Percentiles rank a stretch among this genome's conserved stretches.
Evolutionary conservation across 2,113 vertebrate species (phyloP).

Genomic region (Raphicerus campestris): DNA sequence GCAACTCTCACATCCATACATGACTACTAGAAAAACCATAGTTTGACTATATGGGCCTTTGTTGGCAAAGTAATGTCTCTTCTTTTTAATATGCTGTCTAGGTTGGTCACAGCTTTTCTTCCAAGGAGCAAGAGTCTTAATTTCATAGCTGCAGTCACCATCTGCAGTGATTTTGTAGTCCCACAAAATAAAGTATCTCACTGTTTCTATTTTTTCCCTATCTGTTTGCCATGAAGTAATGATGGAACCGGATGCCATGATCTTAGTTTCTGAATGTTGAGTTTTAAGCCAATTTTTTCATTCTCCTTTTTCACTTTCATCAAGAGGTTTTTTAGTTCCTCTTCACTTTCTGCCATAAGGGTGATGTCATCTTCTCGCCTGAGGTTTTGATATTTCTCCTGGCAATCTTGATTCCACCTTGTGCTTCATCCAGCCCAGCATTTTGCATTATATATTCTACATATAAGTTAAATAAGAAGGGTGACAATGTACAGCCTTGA

Average conservation of each 20-base stretch:
- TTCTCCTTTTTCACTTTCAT: background rate
- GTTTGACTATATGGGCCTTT: background rate
- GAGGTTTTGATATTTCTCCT: background rate
- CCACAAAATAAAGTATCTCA: background rate
- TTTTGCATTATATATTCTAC: background rate
- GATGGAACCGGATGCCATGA: background rate
- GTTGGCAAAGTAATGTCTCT: background rate
- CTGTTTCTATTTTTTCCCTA: background rate
- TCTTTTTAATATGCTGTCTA: background rate
- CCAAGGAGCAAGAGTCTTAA: background rate
- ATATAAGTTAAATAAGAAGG: background rate
- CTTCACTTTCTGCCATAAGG: background rate
- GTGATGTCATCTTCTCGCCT: background rate
- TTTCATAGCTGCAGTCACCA: background rate
- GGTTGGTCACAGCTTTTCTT: background rate
- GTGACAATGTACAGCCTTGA: background rate
- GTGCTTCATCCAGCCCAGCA: background rate
- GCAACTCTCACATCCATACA: background rate
- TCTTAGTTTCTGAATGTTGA: background rate
- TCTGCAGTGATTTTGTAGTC: background rate
- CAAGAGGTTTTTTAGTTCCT: background rate
- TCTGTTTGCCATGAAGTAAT: background rate
- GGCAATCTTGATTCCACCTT: background rate
- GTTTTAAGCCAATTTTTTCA: background rate
- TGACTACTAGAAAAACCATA: background rate